These are phyloP conservation scores for Manacus vitellinus DNA, from an alignment of 2,113 vertebrate genomes.

Conservation along the genomic window DNA sequence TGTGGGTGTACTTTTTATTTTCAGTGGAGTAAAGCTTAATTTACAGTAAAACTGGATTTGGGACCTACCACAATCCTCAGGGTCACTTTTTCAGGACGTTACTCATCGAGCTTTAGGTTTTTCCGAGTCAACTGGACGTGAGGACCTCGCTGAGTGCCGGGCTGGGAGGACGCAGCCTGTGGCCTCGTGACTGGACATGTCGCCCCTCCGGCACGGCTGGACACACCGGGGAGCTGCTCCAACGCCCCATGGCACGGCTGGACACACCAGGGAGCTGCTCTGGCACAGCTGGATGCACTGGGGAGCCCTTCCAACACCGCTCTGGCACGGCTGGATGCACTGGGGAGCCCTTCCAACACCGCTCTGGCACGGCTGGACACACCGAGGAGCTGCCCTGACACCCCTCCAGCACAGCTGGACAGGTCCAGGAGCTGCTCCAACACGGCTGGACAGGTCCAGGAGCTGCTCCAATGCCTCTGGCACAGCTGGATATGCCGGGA, in stretches of 20 bases:
- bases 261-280: background rate
- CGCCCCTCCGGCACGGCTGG: background rate
- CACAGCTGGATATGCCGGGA: background rate
- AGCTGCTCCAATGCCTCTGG: background rate
- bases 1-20: constrained; percentile 47
- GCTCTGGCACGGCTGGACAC: accelerated
- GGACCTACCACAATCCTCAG: constrained; percentile 74
- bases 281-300: background rate
- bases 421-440: background rate
- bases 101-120: constrained; percentile 56
- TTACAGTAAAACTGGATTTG: constrained; percentile 71
- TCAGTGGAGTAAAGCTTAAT: constrained; percentile 54
- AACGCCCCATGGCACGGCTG: background rate
- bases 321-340: background rate
- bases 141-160: constrained; percentile 37
- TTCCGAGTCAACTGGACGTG: constrained; percentile 62
- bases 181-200: constrained; percentile 43
- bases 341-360: background rate
- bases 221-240: background rate
- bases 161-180: constrained; percentile 3
- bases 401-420: background rate
- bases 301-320: background rate
- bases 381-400: accelerated
- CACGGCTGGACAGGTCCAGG: background rate
- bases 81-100: constrained; percentile 68